Evolutionary conservation across 2,113 vertebrate species (phyloP).

Genomic region (Emberiza fucata): DNA sequence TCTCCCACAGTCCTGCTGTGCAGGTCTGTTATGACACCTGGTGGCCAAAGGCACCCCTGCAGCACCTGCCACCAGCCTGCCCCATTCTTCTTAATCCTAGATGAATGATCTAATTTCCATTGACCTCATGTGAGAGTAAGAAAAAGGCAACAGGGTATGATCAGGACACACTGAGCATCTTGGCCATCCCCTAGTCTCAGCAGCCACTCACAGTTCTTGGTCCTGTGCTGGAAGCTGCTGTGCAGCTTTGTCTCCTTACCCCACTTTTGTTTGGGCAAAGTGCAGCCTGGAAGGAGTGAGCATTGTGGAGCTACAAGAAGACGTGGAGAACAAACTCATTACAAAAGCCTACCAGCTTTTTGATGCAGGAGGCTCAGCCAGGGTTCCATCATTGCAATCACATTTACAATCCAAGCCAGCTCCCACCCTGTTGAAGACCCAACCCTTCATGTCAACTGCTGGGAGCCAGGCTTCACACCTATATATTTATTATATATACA

Average conservation of each 20-base stretch:
- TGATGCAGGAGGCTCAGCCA: background rate
- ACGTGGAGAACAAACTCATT: background rate
- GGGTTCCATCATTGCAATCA: background rate
- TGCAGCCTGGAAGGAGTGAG: fast-evolving
- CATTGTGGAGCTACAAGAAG: background rate
- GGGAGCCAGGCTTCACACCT: background rate
- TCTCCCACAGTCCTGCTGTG: background rate
- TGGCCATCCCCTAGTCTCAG: background rate
- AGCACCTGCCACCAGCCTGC: background rate
- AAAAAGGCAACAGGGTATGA: background rate
- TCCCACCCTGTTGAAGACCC: background rate
- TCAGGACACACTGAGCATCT: background rate
- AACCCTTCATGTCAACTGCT: background rate
- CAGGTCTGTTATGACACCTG: slow-evolving; percentile 24
- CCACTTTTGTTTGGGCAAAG: background rate
- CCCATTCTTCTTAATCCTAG: background rate
- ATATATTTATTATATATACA: slow-evolving; percentile 59
- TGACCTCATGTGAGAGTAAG: background rate
- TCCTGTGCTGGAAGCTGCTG: background rate
- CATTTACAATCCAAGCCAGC: background rate
- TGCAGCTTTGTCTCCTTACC: background rate
- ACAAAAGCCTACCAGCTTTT: background rate
- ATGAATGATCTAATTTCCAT: background rate
- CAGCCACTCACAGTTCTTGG: background rate
- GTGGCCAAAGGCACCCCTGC: slow-evolving; percentile 14